Evolutionary conservation across 2,113 vertebrate genomes (phyloP), one percentile per base, ranked within the genome.

Genomic region (Suncus etruscus): DNA sequence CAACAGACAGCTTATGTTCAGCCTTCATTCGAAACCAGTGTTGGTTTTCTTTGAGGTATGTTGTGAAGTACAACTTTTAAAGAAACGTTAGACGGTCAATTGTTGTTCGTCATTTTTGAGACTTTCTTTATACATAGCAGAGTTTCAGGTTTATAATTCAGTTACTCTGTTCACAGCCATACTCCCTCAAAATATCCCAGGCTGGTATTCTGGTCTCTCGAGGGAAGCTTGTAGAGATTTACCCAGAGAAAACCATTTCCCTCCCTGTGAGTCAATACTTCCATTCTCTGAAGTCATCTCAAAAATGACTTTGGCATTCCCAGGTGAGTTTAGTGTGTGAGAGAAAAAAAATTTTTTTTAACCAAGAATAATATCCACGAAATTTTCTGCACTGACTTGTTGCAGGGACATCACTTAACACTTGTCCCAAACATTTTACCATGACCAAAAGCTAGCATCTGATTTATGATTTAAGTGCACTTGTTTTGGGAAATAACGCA

Each of bases 31-130:
- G 80, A 81, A 90, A 84, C 24, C n/a, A 81, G 14, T 81, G 58
- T 92, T 50, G 90, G 66, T 96, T 39, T 39, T 39, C 39, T 83
- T 87, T 95, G 95, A 96, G 93, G 94, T 94, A 90, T 94, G 48
- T 83, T 68, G 68, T 65, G 61, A 94, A 94, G 48, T 79, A 89
- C 69, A 83, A 61, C 32, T 88, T 90, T 92, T 89, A 63, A 92
- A 83, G 86, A 90, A 94, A 75, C 54, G n/a, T 78, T 83, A 65
- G 16, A 65, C 63, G 25, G 63, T 90, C 82, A 82, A 32, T 73
- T 83, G 58, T 87, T n/a, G 78, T 2, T 92, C 18, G 3, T 58
- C 18, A 58, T 58, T 11, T 58, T 58, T 58, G 93, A 68, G 91
- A 86, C 54, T 75, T 91, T 39, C 39, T 39, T 39, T 87, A 92